Base-by-base conservation (phyloP, 2,797 vertebrate species). In the Gymnothorax javanicus region DNA sequence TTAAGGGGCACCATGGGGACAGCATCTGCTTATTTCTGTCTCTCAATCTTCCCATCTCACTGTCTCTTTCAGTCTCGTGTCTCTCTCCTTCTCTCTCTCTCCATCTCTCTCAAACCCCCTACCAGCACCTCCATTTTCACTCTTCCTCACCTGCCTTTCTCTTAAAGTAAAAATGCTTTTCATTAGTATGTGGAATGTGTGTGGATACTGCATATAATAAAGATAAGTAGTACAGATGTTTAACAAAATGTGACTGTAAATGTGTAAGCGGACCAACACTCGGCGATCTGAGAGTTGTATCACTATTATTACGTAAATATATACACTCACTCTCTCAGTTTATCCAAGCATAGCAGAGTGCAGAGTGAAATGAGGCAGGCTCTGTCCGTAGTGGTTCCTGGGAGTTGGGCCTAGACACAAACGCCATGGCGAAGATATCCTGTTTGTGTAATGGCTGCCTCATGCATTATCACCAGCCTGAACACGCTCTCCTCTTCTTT, bases 1-100 rank as follows among this genome's bases (percentile, higher is more conserved):
- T 95, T 94, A 95, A 94, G 92, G 88, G 88, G 86, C 90, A 90
- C 59, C 87, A 88, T 86, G 87, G 84, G 88, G 73, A 77, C 73
- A 91, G 84, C 86, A 90, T 83, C 89, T 92, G 87, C 87, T 56
- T 89, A 90, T 90, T 89, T 91, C 90, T n/a, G 77, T 79, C 75
- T 20, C 73, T 75, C 73, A 43, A 12, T 50, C 33, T 75, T 23
- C 23, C 62, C 15, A 1, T 50, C 33, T 75, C 73, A 12, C 20
- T 67, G 20, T 67, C 60, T 64, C 60, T 67, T 9, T 67, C 17
- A 17, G 7, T n/a, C 6, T 67, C 64, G 33, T 43, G 2, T n/a
- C n/a, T 67, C 62, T 67, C 20, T 67, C 64, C 0, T n/a, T n/a
- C 33, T 25, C 23, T 17, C 64, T 67, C 23, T 67, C 64, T 67